phyloP scores from a whole-genome alignment of 2,113 vertebrate species.

The Vulpes lagopus region DNA sequence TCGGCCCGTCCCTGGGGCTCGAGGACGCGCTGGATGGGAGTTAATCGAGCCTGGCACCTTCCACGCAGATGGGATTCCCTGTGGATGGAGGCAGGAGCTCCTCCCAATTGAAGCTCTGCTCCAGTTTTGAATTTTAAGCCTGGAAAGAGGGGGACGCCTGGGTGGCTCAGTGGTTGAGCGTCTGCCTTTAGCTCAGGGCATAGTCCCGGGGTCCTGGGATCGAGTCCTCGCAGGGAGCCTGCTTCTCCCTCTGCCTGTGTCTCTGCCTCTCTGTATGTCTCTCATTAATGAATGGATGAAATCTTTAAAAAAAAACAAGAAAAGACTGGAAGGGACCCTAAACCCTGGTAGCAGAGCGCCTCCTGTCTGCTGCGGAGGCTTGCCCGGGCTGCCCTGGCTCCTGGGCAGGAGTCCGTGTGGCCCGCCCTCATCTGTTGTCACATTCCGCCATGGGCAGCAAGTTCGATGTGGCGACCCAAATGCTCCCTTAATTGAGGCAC shows the following conservation, averaged over 20 bases:
- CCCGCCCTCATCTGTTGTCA: accelerated
- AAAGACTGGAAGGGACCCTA: background rate
- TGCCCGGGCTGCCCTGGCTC: background rate
- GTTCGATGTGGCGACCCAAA: background rate
- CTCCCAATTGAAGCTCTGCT: background rate
- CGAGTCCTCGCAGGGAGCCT: too few relatives aligned
- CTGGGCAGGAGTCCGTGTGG: accelerated
- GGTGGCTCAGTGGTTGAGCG: too few relatives aligned
- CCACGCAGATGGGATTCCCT: background rate
- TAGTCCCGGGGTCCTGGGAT: too few relatives aligned
- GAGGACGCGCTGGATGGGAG: too few relatives aligned
- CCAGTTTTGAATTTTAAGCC: background rate
- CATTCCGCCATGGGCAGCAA: background rate
- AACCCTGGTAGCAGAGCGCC: accelerated
- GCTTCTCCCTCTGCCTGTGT: too few relatives aligned
- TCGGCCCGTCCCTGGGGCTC: background rate
- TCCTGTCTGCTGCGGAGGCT: background rate
- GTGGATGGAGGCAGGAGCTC: background rate
- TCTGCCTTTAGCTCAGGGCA: too few relatives aligned
- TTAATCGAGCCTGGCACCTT: background rate
- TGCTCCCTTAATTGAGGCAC: background rate
- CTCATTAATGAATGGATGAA: too few relatives aligned
- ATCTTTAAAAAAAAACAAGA: too few relatives aligned
- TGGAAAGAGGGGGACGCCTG: background rate
- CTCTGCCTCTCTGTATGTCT: too few relatives aligned